Conservation (phyloP, 1,140 invertebrate species). For the Macrocentrus cingulum region DNA sequence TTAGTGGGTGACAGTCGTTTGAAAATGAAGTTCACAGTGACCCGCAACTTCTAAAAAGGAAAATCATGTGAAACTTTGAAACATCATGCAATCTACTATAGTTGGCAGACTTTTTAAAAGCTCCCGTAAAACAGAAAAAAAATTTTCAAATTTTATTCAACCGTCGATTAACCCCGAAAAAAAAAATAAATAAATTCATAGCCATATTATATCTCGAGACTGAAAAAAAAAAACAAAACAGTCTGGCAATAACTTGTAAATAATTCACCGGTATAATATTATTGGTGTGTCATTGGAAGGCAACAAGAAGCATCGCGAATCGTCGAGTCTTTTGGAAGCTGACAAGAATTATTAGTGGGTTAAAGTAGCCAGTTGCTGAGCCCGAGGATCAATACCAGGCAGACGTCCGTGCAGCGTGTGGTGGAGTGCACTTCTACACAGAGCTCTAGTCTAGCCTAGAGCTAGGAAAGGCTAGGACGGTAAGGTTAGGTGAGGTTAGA, state of each 20-base stretch:
- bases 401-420: constrained; percentile 41
- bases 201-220: too few relatives aligned
- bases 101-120: background rate
- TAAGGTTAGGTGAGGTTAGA: constrained; percentile 49
- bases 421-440: constrained; percentile 52
- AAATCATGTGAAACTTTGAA: constrained; percentile 7
- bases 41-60: constrained; percentile 1
- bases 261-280: background rate
- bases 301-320: constrained; percentile 21
- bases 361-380: constrained; percentile 59
- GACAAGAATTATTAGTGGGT: constrained; percentile 61
- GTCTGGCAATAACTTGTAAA: too few relatives aligned
- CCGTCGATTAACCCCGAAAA: too few relatives aligned
- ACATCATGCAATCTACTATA: background rate
- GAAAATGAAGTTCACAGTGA: constrained; percentile 3
- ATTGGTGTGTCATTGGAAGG: constrained; percentile 6
- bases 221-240: too few relatives aligned
- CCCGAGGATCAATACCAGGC: constrained; percentile 57
- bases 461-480: constrained; percentile 47
- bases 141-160: background rate
- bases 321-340: constrained; percentile 55
- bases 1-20: background rate
- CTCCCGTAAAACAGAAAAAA: background rate
- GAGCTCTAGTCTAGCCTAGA: constrained; percentile 49
- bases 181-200: too few relatives aligned